A percentile compares a stretch with the other conserved stretches of the same genome.
Conservation (phyloP, 2,888 invertebrate species). For the Drosophila glabriapex region DNA sequence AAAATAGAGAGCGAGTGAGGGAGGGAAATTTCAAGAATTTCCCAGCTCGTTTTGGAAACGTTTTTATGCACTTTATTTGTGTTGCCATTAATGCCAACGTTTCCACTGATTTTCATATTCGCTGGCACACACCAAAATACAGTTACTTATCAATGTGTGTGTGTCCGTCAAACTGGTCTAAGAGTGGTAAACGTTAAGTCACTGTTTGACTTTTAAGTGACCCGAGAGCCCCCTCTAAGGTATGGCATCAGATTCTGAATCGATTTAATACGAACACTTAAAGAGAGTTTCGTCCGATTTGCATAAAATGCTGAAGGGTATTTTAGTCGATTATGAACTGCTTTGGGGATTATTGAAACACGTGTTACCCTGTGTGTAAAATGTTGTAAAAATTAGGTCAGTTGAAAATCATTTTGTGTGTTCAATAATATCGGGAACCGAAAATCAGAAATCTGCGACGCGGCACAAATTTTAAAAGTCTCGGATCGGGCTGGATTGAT, state of each 20-base stretch:
- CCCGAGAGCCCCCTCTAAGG: background rate
- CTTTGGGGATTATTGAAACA: background rate
- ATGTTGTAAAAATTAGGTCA: background rate
- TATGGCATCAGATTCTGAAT: background rate
- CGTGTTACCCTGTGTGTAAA: background rate
- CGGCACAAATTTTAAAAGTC: background rate
- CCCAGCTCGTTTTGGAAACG: slow-evolving; percentile 66
- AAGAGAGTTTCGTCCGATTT: background rate
- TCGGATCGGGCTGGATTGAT: background rate
- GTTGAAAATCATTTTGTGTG: background rate
- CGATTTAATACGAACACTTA: background rate
- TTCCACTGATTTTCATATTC: slow-evolving; percentile 36
- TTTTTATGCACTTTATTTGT: slow-evolving; percentile 74
- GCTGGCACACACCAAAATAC: background rate
- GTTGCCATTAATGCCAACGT: slow-evolving; percentile 61
- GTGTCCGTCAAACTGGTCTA: background rate
- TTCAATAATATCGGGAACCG: background rate
- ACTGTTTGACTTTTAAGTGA: background rate
- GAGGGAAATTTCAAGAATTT: slow-evolving; percentile 55
- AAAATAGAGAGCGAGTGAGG: background rate
- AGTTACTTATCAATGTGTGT: background rate
- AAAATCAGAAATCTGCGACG: background rate
- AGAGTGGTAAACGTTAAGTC: background rate
- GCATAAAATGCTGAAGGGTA: fast-evolving
- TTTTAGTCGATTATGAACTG: background rate